Evolutionary conservation across 2,113 vertebrate species (phyloP).

Genomic region (Sylvia atricapilla): DNA sequence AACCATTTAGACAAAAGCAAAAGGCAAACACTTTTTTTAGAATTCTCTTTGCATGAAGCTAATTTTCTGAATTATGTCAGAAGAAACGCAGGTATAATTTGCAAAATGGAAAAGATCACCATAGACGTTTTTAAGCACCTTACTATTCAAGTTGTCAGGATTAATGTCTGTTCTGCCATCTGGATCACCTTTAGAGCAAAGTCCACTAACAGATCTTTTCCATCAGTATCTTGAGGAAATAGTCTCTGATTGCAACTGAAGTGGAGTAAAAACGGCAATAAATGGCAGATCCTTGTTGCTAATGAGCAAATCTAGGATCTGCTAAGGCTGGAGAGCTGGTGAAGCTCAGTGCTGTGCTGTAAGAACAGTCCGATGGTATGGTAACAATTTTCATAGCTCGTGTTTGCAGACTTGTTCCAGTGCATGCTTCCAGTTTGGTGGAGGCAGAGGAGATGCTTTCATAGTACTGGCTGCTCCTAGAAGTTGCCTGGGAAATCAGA

Average conservation of each 20-base stretch:
- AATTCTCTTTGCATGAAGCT: not conserved
- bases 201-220: not conserved
- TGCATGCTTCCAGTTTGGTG: accelerated
- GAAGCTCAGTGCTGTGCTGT: not conserved
- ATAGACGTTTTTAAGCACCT: not conserved
- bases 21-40: not conserved
- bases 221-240: not conserved
- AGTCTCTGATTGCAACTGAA: not conserved
- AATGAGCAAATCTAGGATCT: not conserved
- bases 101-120: not conserved
- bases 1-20: not conserved
- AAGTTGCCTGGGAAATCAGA: not conserved
- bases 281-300: not conserved
- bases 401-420: not conserved
- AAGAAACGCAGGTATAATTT: not conserved
- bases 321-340: not conserved
- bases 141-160: not conserved
- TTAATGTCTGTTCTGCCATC: not conserved
- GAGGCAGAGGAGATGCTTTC: not conserved
- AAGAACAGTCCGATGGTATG: not conserved
- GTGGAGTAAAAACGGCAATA: not conserved
- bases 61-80: not conserved
- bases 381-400: not conserved
- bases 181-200: not conserved
- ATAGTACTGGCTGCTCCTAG: not conserved